Percentiles rank a stretch among this genome's conserved stretches.
phyloP scores from a whole-genome alignment of 2,888 invertebrate genomes.

The Suillia variegata region DNA sequence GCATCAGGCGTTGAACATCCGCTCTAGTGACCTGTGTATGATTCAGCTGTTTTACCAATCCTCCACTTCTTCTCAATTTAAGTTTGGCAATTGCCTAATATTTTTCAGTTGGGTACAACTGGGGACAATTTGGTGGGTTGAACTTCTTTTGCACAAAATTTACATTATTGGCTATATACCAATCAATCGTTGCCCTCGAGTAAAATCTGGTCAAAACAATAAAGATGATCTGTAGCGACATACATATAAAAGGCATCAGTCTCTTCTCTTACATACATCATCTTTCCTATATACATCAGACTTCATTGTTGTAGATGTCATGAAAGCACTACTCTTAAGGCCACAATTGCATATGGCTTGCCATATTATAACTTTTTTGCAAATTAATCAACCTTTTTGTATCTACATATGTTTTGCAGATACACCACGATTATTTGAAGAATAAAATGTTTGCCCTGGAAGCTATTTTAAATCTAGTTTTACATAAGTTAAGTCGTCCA shows the following conservation, averaged over 20 bases:
- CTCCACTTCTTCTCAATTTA: conserved; percentile 7
- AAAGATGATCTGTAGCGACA: no score
- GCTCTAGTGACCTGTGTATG: conserved; percentile 3
- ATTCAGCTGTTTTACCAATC: not conserved
- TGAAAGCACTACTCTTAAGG: conserved; percentile 7
- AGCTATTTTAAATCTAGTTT: no score
- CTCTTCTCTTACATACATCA: no score
- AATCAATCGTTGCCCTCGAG: no score
- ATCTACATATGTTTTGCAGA: no score
- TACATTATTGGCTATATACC: not conserved
- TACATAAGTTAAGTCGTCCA: no score
- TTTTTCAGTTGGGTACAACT: conserved; percentile 5
- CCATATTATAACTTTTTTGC: not conserved
- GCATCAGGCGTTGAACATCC: conserved; percentile 4
- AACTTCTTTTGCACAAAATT: not conserved
- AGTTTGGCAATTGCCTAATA: not conserved
- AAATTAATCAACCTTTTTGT: no score
- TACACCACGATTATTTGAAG: no score
- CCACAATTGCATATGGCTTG: conserved; percentile 10
- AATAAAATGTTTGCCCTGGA: no score
- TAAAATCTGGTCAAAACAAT: no score
- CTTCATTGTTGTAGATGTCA: conserved; percentile 1
- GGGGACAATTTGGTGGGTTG: conserved; percentile 6
- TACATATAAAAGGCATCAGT: no score
- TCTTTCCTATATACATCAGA: no score